Base-by-base conservation (phyloP, 2,888 invertebrate genomes). In the Drosophila siamana region DNA sequence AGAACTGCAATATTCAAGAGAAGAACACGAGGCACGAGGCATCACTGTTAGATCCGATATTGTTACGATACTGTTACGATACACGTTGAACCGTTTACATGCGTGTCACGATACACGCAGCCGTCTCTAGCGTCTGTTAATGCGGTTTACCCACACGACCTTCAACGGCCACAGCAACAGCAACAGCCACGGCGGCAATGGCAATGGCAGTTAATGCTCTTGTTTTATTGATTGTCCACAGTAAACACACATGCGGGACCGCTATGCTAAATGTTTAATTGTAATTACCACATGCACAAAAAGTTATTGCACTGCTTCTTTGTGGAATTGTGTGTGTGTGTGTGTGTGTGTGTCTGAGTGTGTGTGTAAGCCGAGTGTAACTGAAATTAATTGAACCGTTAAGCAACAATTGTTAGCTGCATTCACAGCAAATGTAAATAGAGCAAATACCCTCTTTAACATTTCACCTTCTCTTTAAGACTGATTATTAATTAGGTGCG, bases 211-310 rank as follows among this genome's bases (percentile, higher is more conserved):
- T 30, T 43, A 56, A 28, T 68, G 38, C 30, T 54, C 57, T 52
- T 72, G 60, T 54, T 67, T 80, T 73, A 74, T 77, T 59, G 64
- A 69, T 60, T 56, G 50, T 41, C 65, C 59, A 46, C 51, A 60
- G 64, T 52, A 57, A 52, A 54, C 56, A 56, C 41, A 65, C 57
- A 74, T 80, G 44, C 69, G 60, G 72, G 66, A 1, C 47, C 50
- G 40, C 16, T 52, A 33, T 65, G 56, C 48, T 50, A 72, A 87
- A 75, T 70, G 73, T 57, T 82, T 62, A 63, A 62, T 74, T 79
- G 67, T 70, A 79, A 85, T 87, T 79, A 87, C 76, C 56, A 67
- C 68, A 40, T 48, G 63, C 54, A 50, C 22, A 44, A 28, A 63
- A 46, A 48, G 44, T 62, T 47, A 59, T 46, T 69, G 44, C 57